phyloP scores from a whole-genome alignment of 1,140 invertebrate genomes.

The Drosophila sulfurigaster region DNA sequence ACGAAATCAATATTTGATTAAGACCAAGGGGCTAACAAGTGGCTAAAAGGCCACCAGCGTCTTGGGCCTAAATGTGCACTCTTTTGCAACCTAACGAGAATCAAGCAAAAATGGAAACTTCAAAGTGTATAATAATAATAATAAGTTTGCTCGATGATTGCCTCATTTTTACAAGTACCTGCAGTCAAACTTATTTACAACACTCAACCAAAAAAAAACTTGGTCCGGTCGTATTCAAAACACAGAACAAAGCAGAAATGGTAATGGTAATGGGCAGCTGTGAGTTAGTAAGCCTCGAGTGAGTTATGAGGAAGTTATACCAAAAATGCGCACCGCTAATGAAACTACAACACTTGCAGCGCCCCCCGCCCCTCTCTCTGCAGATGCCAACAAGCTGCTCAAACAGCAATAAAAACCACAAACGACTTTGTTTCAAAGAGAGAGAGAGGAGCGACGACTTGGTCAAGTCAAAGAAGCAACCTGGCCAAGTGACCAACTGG shows the following conservation, averaged over 20 bases:
- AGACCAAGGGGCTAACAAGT: constrained; percentile 11
- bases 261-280: constrained; percentile 30
- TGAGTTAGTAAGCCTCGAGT: constrained; percentile 24
- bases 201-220: neutral
- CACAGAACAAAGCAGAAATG: constrained; percentile 20
- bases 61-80: constrained; percentile 10
- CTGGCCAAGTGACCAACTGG: neutral
- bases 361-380: neutral
- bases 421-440: constrained; percentile 5
- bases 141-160: neutral
- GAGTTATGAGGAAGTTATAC: constrained; percentile 9
- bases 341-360: constrained; percentile 23
- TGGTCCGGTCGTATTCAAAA: constrained; percentile 2
- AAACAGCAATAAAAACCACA: neutral
- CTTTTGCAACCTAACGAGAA: constrained; percentile 14
- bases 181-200: constrained; percentile 3
- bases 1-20: constrained; percentile 34
- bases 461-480: constrained; percentile 29
- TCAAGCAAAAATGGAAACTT: neutral
- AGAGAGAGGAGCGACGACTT: constrained; percentile 1
- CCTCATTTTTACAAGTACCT: neutral
- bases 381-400: neutral
- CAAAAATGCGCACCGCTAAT: constrained; percentile 35
- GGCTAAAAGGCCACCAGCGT: constrained; percentile 19
- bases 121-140: constrained; percentile 13